Evolutionary conservation across 2,888 invertebrate genomes (phyloP), one percentile per base, ranked within the genome.

Genomic region (Nomada ferruginata): DNA sequence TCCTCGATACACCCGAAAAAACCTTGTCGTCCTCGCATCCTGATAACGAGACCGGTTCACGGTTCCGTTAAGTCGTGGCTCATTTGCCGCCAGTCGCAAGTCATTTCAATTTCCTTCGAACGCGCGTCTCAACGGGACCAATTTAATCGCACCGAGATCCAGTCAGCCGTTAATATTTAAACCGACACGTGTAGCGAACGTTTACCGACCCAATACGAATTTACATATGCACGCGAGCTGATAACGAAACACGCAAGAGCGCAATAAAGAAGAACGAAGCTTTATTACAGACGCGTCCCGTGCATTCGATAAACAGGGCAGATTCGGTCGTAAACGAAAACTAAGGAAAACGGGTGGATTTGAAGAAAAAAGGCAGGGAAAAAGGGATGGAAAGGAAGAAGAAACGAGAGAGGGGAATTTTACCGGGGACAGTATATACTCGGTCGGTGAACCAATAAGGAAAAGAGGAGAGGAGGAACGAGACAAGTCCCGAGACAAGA

Each of bases 371-470:
- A 0, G 11, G 9, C 7, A 13, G 29, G 2, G 36, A 36, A 50
- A 0, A 15, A 15, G 11, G 13, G 7, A 29, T 15, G 15, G 18
- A 1, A 18, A n/a, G 5, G 29, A 47, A 10, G 26, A 15, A 59
- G 29, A 55, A 55, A 42, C 26, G 18, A 29, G 9, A 20, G 59
- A 18, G 13, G n/a, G 15, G 59, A 68, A 69, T 69, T 36, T 20
- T 60, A 42, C 26, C 20, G 29, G 11, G 42, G 44, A 47, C 26
- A 44, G 64, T 65, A 47, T 53, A 53, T 53, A 53, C 26, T 63
- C 53, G 61, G 69, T 47, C 69, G 52, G 50, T 26, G 74, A 59
- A 74, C 69, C 80, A 80, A 74, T 80, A 65, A 73, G 74, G 57
- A 59, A 60, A 61, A 59, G 57, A 57, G 47, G 64, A 57, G 44